Evolutionary conservation across 92 coral and sea anemone genomes (phyloP).

Genomic region (Epizoanthus ramosus): DNA sequence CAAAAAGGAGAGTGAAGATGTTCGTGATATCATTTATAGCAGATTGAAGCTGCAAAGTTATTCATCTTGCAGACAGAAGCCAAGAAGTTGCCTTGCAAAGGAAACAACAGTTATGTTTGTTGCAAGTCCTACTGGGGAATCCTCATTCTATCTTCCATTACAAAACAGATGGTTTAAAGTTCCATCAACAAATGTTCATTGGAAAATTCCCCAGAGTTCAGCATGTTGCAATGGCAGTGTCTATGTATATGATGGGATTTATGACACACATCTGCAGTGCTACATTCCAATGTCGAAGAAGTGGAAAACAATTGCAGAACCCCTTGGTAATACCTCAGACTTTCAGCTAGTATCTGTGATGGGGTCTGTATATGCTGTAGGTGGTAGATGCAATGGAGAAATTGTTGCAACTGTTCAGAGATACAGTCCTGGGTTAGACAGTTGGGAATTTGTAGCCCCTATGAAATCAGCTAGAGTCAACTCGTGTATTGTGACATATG

Average conservation of each 20-base stretch:
- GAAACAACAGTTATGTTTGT: background rate
- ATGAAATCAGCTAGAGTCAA: background rate
- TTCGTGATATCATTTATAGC: background rate
- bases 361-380: slow-evolving; percentile 4
- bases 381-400: background rate
- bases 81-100: background rate
- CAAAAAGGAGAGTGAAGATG: background rate
- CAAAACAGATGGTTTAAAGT: slow-evolving; percentile 11
- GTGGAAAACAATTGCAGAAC: slow-evolving; percentile 18
- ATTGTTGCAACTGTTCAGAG: slow-evolving; percentile 4
- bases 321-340: background rate
- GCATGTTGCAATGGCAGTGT: slow-evolving; percentile 19
- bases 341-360: slow-evolving; percentile 1
- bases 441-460: background rate
- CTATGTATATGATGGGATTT: background rate
- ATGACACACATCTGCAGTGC: background rate
- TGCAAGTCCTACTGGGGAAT: no score
- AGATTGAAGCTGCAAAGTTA: background rate
- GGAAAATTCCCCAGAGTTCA: slow-evolving; percentile 8
- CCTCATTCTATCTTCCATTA: background rate
- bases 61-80: slow-evolving; percentile 21
- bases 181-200: background rate
- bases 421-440: slow-evolving; percentile 15
- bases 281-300: slow-evolving; percentile 12
- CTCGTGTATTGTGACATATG: slow-evolving; percentile 5